These are phyloP conservation scores for Nematolebias whitei DNA, from an alignment of 2,113 vertebrate genomes.

Conservation along the genomic window DNA sequence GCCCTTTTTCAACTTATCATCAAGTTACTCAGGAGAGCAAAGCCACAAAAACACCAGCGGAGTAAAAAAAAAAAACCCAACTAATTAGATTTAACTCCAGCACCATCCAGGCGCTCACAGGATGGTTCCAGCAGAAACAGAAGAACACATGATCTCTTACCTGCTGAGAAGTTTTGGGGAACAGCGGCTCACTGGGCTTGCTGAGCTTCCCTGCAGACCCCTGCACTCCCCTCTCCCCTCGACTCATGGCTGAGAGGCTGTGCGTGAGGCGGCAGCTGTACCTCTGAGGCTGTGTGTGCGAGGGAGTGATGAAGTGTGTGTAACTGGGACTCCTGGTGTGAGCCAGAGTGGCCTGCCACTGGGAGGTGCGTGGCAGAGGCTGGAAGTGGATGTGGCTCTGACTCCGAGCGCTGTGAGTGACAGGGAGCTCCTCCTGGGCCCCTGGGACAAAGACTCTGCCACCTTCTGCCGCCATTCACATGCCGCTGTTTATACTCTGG, in stretches of 20 bases:
- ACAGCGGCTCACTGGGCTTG: constrained; percentile 67
- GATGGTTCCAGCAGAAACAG: not conserved
- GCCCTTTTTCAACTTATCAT: constrained; percentile 35
- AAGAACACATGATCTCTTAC: constrained; percentile 59
- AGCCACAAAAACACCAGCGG: constrained; percentile 5
- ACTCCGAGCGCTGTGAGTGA: constrained; percentile 49
- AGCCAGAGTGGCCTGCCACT: constrained; percentile 58
- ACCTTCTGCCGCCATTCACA: constrained; percentile 69
- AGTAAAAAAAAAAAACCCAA: too few species aligned
- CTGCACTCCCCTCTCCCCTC: constrained; percentile 66
- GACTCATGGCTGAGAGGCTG: constrained; percentile 77
- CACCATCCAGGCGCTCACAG: not conserved
- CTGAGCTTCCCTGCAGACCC: constrained; percentile 63
- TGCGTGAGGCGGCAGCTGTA: constrained; percentile 69
- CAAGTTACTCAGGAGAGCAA: constrained; percentile 19
- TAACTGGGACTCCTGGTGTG: constrained; percentile 70
- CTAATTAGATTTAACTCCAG: not conserved
- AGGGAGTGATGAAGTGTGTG: constrained; percentile 55
- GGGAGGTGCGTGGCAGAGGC: constrained; percentile 56
- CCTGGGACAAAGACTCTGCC: constrained; percentile 62
- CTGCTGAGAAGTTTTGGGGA: constrained; percentile 75
- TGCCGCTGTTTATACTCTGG: constrained; percentile 58
- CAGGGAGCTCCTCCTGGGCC: constrained; percentile 64
- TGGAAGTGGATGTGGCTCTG: constrained; percentile 73
- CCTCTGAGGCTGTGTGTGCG: constrained; percentile 52